Conservation (phyloP, 1,140 invertebrate species). For the Amphibalanus amphitrite region DNA sequence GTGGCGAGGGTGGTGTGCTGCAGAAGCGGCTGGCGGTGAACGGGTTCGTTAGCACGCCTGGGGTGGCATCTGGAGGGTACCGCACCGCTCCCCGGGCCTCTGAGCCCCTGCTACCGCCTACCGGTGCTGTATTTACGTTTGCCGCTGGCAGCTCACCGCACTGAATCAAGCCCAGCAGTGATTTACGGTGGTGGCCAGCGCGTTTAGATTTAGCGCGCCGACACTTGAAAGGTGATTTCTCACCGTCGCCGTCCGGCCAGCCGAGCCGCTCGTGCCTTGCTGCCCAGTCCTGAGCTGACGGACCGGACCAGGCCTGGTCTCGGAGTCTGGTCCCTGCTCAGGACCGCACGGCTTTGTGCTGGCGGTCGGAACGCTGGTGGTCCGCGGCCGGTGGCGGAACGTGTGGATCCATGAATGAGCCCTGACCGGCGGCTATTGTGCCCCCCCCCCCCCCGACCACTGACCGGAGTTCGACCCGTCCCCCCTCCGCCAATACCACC, state of each 20-base stretch:
- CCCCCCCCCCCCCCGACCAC: too few species aligned
- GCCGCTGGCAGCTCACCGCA: background rate
- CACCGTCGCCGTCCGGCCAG: background rate
- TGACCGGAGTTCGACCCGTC: background rate
- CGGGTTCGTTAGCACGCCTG: too few species aligned
- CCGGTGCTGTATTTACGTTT: background rate
- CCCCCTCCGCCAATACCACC: too few species aligned
- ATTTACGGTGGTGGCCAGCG: background rate
- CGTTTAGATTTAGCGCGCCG: background rate
- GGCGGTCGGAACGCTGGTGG: too few species aligned
- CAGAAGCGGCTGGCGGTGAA: too few species aligned
- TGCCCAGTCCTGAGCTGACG: too few species aligned
- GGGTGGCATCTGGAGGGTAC: too few species aligned
- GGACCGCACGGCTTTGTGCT: too few species aligned
- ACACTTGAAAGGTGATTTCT: constrained; percentile 1
- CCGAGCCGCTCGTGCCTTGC: background rate
- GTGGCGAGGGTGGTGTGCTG: too few species aligned
- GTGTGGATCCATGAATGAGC: background rate
- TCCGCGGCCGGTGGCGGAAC: background rate
- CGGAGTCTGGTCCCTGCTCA: background rate
- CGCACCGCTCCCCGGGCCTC: too few species aligned
- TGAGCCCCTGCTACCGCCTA: too few species aligned
- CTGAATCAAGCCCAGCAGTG: background rate
- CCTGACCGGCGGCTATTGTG: background rate
- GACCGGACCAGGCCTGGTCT: too few species aligned